Conservation (phyloP, 2,888 invertebrate species). For the Miltochrista miniata region DNA sequence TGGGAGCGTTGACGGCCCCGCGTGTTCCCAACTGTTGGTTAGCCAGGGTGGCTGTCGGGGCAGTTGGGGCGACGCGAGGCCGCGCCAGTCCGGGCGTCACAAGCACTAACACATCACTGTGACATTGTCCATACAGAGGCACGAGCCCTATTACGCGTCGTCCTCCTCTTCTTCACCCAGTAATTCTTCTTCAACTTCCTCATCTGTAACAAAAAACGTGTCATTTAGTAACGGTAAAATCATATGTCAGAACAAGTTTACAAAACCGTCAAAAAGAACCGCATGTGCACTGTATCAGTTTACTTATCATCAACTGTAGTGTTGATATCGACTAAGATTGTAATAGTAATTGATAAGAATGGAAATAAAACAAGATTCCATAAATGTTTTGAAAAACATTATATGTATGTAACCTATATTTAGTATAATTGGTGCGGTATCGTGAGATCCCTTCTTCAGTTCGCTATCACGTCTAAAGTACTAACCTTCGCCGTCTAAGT, state of each 20-base stretch:
- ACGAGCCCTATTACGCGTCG: constrained; percentile 81
- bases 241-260: background rate
- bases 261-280: background rate
- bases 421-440: too few species aligned
- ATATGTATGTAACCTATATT: too few species aligned
- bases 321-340: constrained; percentile 1
- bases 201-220: constrained; percentile 69
- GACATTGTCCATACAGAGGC: constrained; percentile 81
- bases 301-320: background rate
- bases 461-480: constrained; percentile 5
- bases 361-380: background rate
- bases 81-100: constrained; percentile 78
- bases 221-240: constrained; percentile 15
- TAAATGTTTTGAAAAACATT: background rate
- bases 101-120: constrained; percentile 82
- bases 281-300: background rate
- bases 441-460: too few species aligned
- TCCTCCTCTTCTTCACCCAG: constrained; percentile 80
- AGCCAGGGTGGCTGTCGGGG: constrained; percentile 51
- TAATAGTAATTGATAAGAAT: background rate
- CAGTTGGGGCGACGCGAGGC: constrained; percentile 80
- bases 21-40: constrained; percentile 74
- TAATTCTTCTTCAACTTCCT: constrained; percentile 79
- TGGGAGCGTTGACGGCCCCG: constrained; percentile 78
- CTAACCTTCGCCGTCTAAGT: constrained; percentile 82